phyloP scores from a whole-genome alignment of 2,888 invertebrate genomes.

The Homarus gammarus region DNA sequence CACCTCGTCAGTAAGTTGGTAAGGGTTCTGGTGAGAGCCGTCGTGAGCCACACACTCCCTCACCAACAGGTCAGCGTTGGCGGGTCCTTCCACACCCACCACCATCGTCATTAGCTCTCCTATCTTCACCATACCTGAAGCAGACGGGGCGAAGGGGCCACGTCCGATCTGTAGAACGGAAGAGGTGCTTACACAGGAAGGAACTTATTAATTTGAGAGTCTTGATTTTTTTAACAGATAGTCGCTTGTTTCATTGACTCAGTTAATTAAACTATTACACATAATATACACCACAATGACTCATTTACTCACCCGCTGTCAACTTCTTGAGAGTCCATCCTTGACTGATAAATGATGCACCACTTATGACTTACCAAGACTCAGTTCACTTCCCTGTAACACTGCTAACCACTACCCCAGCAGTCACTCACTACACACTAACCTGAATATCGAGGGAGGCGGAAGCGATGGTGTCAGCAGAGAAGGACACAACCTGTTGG shows the following conservation, averaged over 20 bases:
- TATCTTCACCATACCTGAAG: conserved; percentile 88
- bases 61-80: conserved; percentile 88
- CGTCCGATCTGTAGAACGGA: conserved; percentile 83
- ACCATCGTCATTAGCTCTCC: conserved; percentile 90
- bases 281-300: no score
- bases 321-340: no score
- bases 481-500: conserved; percentile 89
- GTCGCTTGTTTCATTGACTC: no score
- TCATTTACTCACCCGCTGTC: no score
- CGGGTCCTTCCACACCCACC: conserved; percentile 88
- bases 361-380: no score
- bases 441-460: conserved; percentile 87
- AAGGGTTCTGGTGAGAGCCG: conserved; percentile 84
- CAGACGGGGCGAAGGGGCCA: conserved; percentile 88
- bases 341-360: no score
- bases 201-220: no score
- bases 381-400: no score
- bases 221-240: no score
- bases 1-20: conserved; percentile 85
- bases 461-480: conserved; percentile 88
- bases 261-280: no score
- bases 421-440: not conserved
- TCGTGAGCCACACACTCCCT: conserved; percentile 88
- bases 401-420: not conserved
- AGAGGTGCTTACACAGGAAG: no score